A percentile compares a stretch with the other conserved stretches of the same genome.
Conservation (phyloP, 2,113 vertebrate genomes). For the Pterocles orientalis region DNA sequence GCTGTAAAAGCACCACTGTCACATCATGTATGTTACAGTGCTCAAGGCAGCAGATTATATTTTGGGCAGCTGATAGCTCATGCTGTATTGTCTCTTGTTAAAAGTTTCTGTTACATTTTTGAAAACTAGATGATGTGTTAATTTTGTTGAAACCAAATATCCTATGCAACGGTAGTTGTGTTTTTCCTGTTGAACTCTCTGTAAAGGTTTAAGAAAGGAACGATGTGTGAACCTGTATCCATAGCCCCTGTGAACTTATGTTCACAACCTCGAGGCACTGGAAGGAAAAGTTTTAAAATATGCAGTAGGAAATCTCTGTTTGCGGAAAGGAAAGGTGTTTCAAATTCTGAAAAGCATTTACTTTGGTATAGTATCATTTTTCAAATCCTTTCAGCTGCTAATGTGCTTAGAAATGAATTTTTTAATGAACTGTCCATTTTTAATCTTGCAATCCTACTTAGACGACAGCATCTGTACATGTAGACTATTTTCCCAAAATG, state of each 20-base stretch:
- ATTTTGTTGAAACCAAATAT: slow-evolving; percentile 9
- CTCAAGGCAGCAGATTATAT: background rate
- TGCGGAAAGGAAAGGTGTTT: slow-evolving; percentile 2
- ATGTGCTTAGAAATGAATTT: slow-evolving; percentile 35
- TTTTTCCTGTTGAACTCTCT: slow-evolving; percentile 5
- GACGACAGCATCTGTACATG: background rate
- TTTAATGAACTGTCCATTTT: slow-evolving; percentile 33
- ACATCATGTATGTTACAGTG: background rate
- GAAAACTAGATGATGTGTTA: background rate
- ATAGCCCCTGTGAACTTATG: background rate
- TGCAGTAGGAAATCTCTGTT: background rate
- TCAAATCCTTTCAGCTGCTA: slow-evolving; percentile 24
- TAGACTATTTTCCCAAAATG: background rate
- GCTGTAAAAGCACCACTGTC: slow-evolving; percentile 25
- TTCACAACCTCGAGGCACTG: background rate
- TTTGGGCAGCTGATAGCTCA: slow-evolving; percentile 12
- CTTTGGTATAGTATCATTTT: background rate
- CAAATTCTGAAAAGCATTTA: slow-evolving; percentile 19
- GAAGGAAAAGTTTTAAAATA: background rate
- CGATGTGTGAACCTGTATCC: background rate
- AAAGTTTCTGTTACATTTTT: background rate
- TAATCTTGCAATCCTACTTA: slow-evolving; percentile 1
- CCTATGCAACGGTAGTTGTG: background rate
- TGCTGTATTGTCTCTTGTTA: background rate
- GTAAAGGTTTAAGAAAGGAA: slow-evolving; percentile 8